A percentile compares a stretch with the other conserved stretches of the same genome.
Conservation (phyloP, 2,797 vertebrate genomes). For the Halcyon smyrnensis region DNA sequence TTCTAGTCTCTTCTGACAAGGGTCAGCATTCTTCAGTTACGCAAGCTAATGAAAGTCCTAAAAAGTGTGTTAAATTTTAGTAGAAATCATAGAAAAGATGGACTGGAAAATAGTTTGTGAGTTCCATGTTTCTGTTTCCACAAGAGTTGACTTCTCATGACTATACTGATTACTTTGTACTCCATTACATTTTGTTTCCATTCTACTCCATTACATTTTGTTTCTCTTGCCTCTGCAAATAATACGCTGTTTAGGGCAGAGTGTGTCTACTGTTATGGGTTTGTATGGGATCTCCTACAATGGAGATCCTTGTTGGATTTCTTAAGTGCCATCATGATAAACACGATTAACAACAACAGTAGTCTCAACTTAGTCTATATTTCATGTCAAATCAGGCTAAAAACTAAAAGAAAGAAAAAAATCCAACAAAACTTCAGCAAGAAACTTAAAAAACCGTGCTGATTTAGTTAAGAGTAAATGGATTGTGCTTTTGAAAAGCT, state of each 20-base stretch:
- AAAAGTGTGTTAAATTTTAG: not conserved
- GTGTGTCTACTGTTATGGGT: not conserved
- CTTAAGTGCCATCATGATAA: not conserved
- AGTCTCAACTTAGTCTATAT: not conserved
- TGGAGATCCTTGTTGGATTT: not conserved
- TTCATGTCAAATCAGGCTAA: not conserved
- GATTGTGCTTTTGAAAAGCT: conserved; percentile 27
- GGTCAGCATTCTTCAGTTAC: not conserved
- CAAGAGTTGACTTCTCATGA: not conserved
- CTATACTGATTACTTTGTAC: not conserved
- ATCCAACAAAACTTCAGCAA: not conserved
- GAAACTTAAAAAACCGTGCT: not conserved
- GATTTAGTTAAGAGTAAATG: conserved; percentile 31
- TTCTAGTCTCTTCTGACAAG: not conserved
- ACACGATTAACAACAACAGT: not conserved
- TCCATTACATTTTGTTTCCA: not conserved
- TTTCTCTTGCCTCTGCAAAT: not conserved
- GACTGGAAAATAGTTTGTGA: not conserved
- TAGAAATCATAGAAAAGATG: not conserved
- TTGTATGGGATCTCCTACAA: not conserved
- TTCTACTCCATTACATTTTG: no score
- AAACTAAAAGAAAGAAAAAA: not conserved
- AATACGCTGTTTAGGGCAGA: not conserved
- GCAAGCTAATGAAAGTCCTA: not conserved
- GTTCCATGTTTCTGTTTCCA: not conserved